Base-by-base conservation (phyloP, 1,140 invertebrate species). In the Rhagoletis zephyria region DNA sequence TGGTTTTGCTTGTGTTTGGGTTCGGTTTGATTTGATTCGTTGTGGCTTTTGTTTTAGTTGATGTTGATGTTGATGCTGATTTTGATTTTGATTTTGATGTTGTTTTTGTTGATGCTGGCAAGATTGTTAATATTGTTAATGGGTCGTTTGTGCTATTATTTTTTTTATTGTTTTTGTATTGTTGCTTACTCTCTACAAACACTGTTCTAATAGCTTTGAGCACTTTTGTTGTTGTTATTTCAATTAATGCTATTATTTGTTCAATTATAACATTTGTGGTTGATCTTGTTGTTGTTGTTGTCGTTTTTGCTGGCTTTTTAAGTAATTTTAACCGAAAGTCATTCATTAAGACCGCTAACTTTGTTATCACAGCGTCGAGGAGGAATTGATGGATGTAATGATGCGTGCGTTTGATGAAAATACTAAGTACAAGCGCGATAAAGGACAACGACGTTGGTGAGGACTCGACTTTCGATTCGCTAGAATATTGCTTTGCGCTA, bases 281-380 rank as follows among this genome's bases (percentile, higher is more conserved):
- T 30, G 30, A 30, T 30, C 30, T 30, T 88, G 88, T 85, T 64
- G 85, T 87, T 88, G 88, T 89, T 86, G 87, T 89, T 89, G 87
- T 88, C 65, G 86, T 88, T 89, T 88, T 90, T 85, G 89, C 89
- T 89, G 90, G 89, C 89, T 88, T 89, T 89, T 89, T 89, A 89
- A 89, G 89, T 88, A 89, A 89, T 89, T 91, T 91, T 67, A 89
- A 89, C 90, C 91, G 89, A 90, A 90, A 88, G 87, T 90, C 91
- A 90, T 92, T 92, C 91, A 92, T 92, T 90, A 92, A 92, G 90
- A 91, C 90, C 81, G 89, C 88, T 90, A 90, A 88, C 85, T 61
- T 85, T 14, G 30, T n/a, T 85, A 14, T 85, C 59, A 85, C 60
- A 61, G 85, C 60, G 56, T 63, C 16, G 59, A n/a, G 51, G 59